Conservation (phyloP, 2,113 vertebrate genomes). For the Nyctibius bracteatus region DNA sequence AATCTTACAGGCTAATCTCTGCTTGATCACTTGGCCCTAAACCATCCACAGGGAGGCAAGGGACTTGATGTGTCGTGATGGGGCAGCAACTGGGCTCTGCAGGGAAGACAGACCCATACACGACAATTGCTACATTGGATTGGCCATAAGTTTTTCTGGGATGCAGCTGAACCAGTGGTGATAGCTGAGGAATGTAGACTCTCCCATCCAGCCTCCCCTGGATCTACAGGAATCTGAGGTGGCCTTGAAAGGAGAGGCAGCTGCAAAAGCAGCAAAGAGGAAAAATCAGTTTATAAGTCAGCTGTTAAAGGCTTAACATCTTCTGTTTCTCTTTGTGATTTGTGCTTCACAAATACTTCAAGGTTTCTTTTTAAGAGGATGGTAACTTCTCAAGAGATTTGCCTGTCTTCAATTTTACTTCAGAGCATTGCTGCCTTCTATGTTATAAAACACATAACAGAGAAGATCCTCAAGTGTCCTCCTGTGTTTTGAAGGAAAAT, state of each 20-base stretch:
- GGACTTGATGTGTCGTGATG: not conserved
- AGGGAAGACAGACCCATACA: not conserved
- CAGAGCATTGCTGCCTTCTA: not conserved
- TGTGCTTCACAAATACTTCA: not conserved
- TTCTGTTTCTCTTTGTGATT: not conserved
- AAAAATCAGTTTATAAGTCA: not conserved
- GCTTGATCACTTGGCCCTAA: not conserved
- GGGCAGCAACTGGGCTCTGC: not conserved
- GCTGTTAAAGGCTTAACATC: not conserved
- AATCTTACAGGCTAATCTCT: not conserved
- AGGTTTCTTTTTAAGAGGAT: not conserved
- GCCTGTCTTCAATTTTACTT: not conserved
- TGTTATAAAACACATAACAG: not conserved
- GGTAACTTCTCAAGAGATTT: not conserved
- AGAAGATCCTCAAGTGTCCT: not conserved
- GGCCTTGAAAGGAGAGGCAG: not conserved
- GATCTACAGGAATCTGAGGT: not conserved
- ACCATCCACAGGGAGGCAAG: not conserved
- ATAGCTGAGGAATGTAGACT: not conserved
- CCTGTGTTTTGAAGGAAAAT: not conserved
- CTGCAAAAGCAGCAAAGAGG: not conserved
- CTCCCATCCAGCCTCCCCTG: not conserved
- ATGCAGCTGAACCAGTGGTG: not conserved
- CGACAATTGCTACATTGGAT: not conserved
- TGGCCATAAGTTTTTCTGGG: not conserved